Conservation (phyloP, 2,113 vertebrate species). For the Planiliza haematocheilus region DNA sequence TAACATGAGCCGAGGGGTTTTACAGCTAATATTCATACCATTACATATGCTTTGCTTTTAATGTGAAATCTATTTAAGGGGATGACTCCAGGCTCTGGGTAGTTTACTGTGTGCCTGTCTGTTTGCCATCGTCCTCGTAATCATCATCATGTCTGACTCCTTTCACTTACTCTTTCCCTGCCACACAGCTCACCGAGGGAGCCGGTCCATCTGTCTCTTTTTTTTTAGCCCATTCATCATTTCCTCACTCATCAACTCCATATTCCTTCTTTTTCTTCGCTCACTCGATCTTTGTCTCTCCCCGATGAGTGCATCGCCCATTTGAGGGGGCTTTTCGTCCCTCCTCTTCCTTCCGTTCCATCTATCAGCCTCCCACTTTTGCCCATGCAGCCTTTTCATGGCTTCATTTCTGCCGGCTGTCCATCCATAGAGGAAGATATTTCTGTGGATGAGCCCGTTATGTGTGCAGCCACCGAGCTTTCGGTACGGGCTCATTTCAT, state of each 20-base stretch:
- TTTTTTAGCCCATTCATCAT: constrained; percentile 71
- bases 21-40: constrained; percentile 58
- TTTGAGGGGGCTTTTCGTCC: constrained; percentile 26
- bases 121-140: constrained; percentile 28
- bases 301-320: constrained; percentile 33
- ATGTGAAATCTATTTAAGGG: constrained; percentile 61
- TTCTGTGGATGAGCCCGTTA: constrained; percentile 2
- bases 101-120: constrained; percentile 11
- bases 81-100: constrained; percentile 53
- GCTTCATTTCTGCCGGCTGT: constrained; percentile 27
- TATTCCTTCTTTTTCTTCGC: constrained; percentile 68
- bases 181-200: constrained; percentile 40
- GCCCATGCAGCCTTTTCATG: constrained; percentile 24
- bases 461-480: constrained; percentile 20
- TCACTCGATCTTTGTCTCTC: constrained; percentile 66
- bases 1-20: constrained; percentile 51
- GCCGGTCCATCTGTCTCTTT: constrained; percentile 62
- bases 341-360: constrained; percentile 37
- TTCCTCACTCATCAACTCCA: constrained; percentile 69
- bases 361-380: constrained; percentile 59
- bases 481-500: constrained; percentile 12
- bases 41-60: constrained; percentile 62
- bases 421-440: constrained; percentile 28
- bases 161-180: constrained; percentile 51
- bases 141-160: constrained; percentile 49